Percentiles rank a stretch among this genome's conserved stretches.
Conservation (phyloP, 2,113 vertebrate genomes). For the Platichthys stellatus region DNA sequence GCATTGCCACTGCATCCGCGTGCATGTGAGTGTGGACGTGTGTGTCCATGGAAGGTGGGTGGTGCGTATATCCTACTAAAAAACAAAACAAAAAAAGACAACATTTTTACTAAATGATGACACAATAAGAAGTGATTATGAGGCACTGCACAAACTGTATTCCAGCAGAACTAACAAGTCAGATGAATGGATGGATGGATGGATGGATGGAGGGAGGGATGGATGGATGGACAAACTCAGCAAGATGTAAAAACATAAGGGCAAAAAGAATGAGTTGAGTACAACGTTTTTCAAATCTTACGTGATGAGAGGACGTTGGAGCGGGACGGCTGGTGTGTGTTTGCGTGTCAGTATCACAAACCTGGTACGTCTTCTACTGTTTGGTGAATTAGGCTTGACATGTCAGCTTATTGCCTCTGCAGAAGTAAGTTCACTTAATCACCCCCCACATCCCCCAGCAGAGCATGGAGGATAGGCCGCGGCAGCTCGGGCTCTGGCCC, state of each 20-base stretch:
- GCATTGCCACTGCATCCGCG: neutral
- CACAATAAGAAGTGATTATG: neutral
- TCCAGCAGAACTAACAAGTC: neutral
- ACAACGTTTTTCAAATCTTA: neutral
- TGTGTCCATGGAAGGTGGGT: constrained; percentile 24
- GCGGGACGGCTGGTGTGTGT: constrained; percentile 12
- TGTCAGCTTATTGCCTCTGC: constrained; percentile 74
- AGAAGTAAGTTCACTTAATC: constrained; percentile 75
- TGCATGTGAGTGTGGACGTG: constrained; percentile 1
- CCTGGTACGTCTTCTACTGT: constrained; percentile 61
- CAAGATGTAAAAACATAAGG: too few species aligned
- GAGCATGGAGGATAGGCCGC: constrained; percentile 24
- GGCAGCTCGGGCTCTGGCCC: constrained; percentile 36
- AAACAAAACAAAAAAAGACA: constrained; percentile 8
- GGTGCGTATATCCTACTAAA: neutral
- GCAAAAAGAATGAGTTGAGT: neutral
- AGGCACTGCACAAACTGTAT: too few species aligned
- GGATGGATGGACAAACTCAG: too few species aligned
- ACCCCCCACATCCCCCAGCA: constrained; percentile 17
- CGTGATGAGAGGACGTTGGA: neutral
- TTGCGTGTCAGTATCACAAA: constrained; percentile 57
- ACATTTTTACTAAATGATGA: neutral
- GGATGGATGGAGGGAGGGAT: too few species aligned
- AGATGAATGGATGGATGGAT: neutral
- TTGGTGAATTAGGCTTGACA: constrained; percentile 74